phyloP scores from a whole-genome alignment of 2,113 vertebrate species.

The Calonectris borealis region DNA sequence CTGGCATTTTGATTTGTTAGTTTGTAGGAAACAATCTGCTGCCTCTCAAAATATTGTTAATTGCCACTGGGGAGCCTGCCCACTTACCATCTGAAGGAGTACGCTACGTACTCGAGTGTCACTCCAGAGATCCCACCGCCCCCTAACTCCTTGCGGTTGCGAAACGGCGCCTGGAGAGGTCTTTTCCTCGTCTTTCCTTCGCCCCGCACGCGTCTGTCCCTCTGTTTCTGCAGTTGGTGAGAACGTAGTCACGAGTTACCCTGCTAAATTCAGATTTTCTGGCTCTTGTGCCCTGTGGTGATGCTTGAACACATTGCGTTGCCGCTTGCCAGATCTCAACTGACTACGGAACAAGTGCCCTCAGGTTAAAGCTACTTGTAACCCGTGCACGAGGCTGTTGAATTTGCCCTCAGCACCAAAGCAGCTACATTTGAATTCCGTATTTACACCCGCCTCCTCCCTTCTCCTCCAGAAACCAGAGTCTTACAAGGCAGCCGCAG shows the following conservation, averaged over 20 bases:
- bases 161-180: background rate
- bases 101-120: fast-evolving
- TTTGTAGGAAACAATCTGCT: constrained; percentile 50
- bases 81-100: constrained; percentile 22
- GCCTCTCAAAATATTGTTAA: constrained; percentile 43
- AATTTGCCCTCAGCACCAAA: background rate
- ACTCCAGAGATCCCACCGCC: background rate
- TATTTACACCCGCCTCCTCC: background rate
- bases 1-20: constrained; percentile 18
- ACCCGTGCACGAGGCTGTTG: fast-evolving
- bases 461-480: constrained; percentile 18
- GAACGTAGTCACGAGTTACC: background rate
- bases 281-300: background rate
- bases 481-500: background rate
- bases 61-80: background rate
- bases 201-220: background rate
- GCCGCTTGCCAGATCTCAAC: background rate
- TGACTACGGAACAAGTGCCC: background rate
- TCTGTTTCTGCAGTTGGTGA: background rate
- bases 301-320: background rate
- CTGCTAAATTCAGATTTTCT: background rate
- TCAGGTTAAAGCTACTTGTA: background rate
- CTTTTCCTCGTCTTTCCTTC: background rate
- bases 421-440: background rate
- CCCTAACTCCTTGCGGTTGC: background rate